Percentiles rank a stretch among this genome's conserved stretches.
Conservation (phyloP, 2,797 vertebrate genomes). For the Glyptemys insculpta region DNA sequence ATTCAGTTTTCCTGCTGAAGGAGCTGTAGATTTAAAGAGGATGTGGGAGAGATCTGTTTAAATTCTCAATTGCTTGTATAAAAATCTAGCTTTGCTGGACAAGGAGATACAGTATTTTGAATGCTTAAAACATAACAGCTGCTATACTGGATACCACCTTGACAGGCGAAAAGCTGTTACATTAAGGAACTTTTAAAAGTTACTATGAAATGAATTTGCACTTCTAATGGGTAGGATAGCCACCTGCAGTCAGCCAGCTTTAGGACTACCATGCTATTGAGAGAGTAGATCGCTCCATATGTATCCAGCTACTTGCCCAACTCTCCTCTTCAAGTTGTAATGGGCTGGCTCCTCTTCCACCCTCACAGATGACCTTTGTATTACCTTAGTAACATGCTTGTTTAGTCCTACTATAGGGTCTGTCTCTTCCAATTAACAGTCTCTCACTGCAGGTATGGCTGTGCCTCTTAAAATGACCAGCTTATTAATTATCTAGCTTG, state of each 20-base stretch:
- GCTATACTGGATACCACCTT: neutral
- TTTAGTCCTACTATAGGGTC: constrained; percentile 17
- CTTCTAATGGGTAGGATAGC: constrained; percentile 34
- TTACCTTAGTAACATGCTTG: constrained; percentile 29
- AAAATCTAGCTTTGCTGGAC: neutral
- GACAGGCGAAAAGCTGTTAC: constrained; percentile 1
- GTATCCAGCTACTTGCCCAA: neutral
- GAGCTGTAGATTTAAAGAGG: constrained; percentile 49
- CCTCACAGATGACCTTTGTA: neutral
- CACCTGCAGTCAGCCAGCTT: constrained; percentile 8
- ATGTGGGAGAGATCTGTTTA: constrained; percentile 19
- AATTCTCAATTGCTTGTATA: neutral
- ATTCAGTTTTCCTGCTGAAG: constrained; percentile 24
- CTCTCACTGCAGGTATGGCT: constrained; percentile 38
- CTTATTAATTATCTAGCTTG: neutral
- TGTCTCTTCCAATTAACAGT: constrained; percentile 30
- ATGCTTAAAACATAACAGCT: neutral
- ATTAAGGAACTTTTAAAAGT: neutral
- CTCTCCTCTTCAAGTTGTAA: neutral
- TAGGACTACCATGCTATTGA: constrained; percentile 29
- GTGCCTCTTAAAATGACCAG: neutral
- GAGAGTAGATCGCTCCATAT: neutral
- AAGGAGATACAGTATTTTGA: neutral
- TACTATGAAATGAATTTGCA: neutral
- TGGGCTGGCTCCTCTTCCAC: neutral